Conservation (phyloP, 53 echinoderm and acorn worm species). For the Holothuria leucospilota region DNA sequence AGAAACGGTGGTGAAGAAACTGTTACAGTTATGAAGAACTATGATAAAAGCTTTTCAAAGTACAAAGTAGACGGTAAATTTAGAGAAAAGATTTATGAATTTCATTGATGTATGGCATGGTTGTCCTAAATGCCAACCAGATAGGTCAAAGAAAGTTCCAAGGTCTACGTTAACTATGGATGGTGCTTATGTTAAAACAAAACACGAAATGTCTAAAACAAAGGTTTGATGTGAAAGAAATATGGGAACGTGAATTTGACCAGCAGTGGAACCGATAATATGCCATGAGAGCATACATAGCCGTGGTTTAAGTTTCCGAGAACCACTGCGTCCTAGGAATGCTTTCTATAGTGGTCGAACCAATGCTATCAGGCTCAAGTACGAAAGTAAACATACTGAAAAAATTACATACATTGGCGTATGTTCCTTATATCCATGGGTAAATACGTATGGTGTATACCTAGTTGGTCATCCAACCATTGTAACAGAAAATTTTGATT, state of each 20-base stretch:
- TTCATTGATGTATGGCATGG: too few species aligned
- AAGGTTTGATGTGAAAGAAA: not conserved
- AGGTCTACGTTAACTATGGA: slow-evolving; percentile 54
- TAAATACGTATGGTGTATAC: slow-evolving; percentile 24
- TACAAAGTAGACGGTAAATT: too few species aligned
- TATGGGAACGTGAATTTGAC: not conserved
- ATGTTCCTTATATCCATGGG: too few species aligned
- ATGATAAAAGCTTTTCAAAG: too few species aligned
- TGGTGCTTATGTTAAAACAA: slow-evolving; percentile 20
- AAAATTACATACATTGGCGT: not conserved
- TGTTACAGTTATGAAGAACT: too few species aligned
- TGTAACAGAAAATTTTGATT: slow-evolving; percentile 57
- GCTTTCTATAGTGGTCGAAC: not conserved
- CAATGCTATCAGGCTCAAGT: slow-evolving; percentile 11
- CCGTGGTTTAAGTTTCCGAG: not conserved
- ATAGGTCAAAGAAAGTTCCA: too few species aligned
- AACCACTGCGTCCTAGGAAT: not conserved
- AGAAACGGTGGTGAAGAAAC: too few species aligned
- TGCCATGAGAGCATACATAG: too few species aligned
- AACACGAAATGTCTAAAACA: not conserved
- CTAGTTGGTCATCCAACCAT: slow-evolving; percentile 35
- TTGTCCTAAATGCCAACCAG: too few species aligned
- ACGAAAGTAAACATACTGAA: not conserved
- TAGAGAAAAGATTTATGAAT: too few species aligned
- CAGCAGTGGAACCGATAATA: not conserved